Base-by-base conservation (phyloP, 2,888 invertebrate species). In the Apantesis nais region DNA sequence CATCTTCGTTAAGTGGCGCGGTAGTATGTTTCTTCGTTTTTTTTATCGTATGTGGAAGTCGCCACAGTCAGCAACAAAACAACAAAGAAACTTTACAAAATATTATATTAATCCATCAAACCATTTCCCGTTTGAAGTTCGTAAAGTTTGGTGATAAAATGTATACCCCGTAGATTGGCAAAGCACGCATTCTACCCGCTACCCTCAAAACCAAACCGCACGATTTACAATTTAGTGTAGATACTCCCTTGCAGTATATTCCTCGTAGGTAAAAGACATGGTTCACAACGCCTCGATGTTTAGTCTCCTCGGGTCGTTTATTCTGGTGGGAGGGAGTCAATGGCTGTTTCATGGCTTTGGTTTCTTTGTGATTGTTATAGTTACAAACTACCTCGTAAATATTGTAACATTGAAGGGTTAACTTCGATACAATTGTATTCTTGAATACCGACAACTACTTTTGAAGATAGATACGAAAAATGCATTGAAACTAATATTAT, bases 311-410 rank as follows among this genome's bases (percentile, higher is more conserved):
- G 39, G 34, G 62, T 72, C 70, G 71, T 76, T 69, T 73, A 74
- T 76, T 79, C 73, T 77, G 76, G 72, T 78, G 75, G 69, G 73
- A 65, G 73, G 76, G 76, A 68, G 75, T 62, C 72, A 34, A 74
- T 74, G 62, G 66, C 62, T 62, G 70, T 67, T 73, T 66, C 74
- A 75, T 62, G 61, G 73, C n/a, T n/a, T n/a, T n/a, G n/a, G n/a
- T n/a, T 67, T 71, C 67, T 66, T 67, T 75, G 68, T 63, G 62
- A 19, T 63, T 66, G 71, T 70, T 71, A 75, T 67, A 70, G 74
- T 68, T 71, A 77, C 73, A 81, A 77, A 79, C 75, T 82, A 77
- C 73, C 58, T 72, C 77, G 72, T 79, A 77, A 75, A 77, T 68
- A 74, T n/a, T 25, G 25, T 58, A 48, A 44, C 34, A 61, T 48